Conservation (phyloP, 2,888 invertebrate genomes). For the Cacoxenus indagator region DNA sequence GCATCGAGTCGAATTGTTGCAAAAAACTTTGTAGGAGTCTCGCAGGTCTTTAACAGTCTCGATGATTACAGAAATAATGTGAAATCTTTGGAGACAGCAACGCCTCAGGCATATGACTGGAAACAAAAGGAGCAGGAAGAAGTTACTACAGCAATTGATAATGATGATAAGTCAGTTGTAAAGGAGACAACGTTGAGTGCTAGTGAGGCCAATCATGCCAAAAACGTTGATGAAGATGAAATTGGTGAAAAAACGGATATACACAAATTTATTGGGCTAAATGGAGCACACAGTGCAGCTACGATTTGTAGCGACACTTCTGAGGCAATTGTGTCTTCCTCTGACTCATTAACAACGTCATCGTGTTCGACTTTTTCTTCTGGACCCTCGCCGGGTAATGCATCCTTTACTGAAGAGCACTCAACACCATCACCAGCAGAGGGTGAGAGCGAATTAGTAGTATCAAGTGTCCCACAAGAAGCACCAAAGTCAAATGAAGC, state of each 20-base stretch:
- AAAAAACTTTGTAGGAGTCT: conserved; percentile 72
- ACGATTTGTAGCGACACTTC: conserved; percentile 21
- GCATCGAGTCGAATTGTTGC: conserved; percentile 31
- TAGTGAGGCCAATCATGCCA: not conserved
- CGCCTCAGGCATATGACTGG: conserved; percentile 49
- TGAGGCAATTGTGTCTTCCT: conserved; percentile 49
- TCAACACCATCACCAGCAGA: conserved; percentile 38
- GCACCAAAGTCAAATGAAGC: not conserved
- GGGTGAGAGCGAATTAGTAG: conserved; percentile 33
- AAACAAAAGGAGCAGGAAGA: conserved; percentile 19
- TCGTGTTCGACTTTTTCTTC: conserved; percentile 71
- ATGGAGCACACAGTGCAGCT: not conserved
- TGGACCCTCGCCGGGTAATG: conserved; percentile 66
- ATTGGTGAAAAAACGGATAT: conserved; percentile 53
- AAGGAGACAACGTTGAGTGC: not conserved
- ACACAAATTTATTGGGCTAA: conserved; percentile 57
- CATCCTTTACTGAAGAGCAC: conserved; percentile 58
- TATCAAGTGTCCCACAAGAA: conserved; percentile 11
- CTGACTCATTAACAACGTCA: conserved; percentile 69
- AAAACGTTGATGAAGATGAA: conserved; percentile 39
- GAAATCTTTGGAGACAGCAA: conserved; percentile 53
- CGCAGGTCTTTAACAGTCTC: conserved; percentile 77
- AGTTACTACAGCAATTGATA: not conserved
- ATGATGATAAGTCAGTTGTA: not conserved
- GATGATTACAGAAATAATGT: conserved; percentile 73